Conservation (phyloP, 2,797 vertebrate species). For the Natrix natrix region DNA sequence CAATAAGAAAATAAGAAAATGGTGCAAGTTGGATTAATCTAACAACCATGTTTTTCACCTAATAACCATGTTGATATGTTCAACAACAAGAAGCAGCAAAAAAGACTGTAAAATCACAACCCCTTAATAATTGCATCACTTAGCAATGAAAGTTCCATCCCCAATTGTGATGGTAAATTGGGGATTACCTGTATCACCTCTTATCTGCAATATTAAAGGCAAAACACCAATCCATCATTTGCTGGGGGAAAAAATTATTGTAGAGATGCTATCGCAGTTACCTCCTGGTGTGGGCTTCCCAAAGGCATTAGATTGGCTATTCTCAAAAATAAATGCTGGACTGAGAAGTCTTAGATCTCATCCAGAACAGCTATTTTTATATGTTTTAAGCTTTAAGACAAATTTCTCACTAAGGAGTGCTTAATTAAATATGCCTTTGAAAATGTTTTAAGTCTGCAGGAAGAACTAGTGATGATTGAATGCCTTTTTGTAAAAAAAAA, state of each 20-base stretch:
- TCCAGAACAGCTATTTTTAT: background rate
- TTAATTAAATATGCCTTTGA: background rate
- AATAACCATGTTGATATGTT: background rate
- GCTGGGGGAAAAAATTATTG: background rate
- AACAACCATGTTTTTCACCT: background rate
- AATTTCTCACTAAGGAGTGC: background rate
- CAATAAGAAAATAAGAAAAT: background rate
- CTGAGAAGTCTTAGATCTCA: background rate
- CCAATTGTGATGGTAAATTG: background rate
- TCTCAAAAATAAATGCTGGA: background rate
- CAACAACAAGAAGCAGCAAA: background rate
- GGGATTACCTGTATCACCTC: background rate
- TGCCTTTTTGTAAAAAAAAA: background rate
- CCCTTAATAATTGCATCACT: background rate
- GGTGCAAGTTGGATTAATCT: background rate
- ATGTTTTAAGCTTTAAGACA: background rate
- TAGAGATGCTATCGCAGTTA: background rate
- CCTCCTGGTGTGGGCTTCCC: background rate
- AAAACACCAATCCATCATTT: background rate
- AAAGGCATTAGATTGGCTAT: background rate
- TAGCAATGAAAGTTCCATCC: background rate
- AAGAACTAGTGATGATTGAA: background rate
- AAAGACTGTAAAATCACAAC: background rate
- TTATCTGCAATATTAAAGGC: background rate
- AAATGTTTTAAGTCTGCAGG: background rate